These are phyloP conservation scores for Parasteatoda tepidariorum DNA, from an alignment of 1,140 invertebrate species.

Conservation along the genomic window DNA sequence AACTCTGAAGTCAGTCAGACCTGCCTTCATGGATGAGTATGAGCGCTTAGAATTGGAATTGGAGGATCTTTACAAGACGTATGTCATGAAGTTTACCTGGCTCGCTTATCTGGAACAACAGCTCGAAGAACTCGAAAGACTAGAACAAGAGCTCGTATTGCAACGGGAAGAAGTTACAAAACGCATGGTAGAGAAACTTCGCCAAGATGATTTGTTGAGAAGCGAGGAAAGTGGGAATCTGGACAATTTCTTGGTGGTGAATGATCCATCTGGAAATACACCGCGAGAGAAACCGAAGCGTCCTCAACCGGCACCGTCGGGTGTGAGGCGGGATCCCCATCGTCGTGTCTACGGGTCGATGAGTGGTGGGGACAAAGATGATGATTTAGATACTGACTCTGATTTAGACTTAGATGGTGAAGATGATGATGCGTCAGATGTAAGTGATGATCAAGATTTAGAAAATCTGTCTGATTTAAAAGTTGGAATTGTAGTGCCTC, in stretches of 20 bases:
- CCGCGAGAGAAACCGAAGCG: conserved; percentile 41
- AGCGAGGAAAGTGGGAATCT: conserved; percentile 64
- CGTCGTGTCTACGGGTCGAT: conserved; percentile 72
- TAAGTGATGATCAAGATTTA: conserved; percentile 62
- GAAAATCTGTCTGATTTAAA: conserved; percentile 55
- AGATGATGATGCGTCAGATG: conserved; percentile 62
- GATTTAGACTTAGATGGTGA: conserved; percentile 71
- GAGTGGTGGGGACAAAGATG: conserved; percentile 70
- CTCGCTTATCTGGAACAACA: conserved; percentile 84
- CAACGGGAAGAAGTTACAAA: conserved; percentile 70
- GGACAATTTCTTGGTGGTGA: conserved; percentile 52
- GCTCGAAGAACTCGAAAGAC: conserved; percentile 77
- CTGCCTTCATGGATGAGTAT: conserved; percentile 97
- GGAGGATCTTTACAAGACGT: conserved; percentile 85
- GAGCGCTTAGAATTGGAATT: conserved; percentile 90
- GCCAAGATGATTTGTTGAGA: conserved; percentile 69
- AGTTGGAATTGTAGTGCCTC: conserved; percentile 2
- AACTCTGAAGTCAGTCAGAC: conserved; percentile 94
- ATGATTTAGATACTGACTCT: conserved; percentile 70
- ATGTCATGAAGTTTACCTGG: conserved; percentile 88
- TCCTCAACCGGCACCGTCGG: conserved; percentile 57
- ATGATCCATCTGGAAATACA: conserved; percentile 45
- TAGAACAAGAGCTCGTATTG: conserved; percentile 79
- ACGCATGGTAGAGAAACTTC: conserved; percentile 71
- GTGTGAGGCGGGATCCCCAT: conserved; percentile 52